A percentile compares a stretch with the other conserved stretches of the same genome.
phyloP scores from a whole-genome alignment of 1,140 invertebrate species.

The Procambarus virginalis region DNA sequence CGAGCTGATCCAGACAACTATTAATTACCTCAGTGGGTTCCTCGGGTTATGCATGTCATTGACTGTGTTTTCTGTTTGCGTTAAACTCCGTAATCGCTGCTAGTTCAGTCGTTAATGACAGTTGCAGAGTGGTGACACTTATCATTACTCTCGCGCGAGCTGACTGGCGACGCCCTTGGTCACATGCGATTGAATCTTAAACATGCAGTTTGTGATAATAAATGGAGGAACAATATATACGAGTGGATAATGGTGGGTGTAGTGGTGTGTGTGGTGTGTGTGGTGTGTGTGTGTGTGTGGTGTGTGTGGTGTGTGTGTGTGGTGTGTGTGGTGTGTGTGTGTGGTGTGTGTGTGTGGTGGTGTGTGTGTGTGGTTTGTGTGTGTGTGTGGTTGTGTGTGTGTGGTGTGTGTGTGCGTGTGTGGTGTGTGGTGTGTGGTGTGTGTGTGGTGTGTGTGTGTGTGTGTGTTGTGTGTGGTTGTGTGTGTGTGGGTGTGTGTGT shows the following conservation, averaged over 20 bases:
- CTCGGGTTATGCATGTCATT: not conserved
- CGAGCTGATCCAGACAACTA: not conserved
- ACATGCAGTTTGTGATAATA: not conserved
- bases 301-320: not conserved
- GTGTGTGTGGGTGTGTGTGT: too few species aligned
- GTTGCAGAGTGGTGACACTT: not conserved
- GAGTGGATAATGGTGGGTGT: not conserved
- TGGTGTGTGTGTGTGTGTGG: not conserved
- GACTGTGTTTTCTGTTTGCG: not conserved
- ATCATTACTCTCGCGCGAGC: not conserved
- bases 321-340: not conserved
- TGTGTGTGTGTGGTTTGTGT: not conserved
- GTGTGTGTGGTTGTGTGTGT: too few species aligned
- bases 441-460: too few species aligned
- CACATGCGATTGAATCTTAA: not conserved
- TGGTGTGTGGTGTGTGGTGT: too few species aligned
- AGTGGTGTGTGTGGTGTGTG: conserved; percentile 3
- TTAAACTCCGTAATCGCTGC: not conserved
- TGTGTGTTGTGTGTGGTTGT: too few species aligned
- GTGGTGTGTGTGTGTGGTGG: not conserved
- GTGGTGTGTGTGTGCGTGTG: too few species aligned
- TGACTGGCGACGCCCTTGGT: not conserved
- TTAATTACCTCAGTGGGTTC: not conserved
- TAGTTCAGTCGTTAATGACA: not conserved
- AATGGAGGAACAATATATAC: not conserved